phyloP scores from a whole-genome alignment of 2,113 vertebrate genomes.

The Poecile atricapillus region DNA sequence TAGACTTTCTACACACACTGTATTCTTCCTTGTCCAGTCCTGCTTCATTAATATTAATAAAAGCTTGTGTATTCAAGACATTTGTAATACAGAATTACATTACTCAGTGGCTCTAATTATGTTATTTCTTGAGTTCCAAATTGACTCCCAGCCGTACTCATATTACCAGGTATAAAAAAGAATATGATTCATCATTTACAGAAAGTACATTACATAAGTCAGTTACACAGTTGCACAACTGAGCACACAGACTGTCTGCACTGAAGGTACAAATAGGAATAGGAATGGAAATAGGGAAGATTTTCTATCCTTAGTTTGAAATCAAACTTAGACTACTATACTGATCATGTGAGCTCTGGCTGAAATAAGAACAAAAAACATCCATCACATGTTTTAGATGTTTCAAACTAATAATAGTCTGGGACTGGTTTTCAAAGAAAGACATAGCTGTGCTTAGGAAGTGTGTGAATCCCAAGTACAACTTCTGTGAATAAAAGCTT shows the following conservation, averaged over 20 bases:
- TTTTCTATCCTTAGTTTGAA: constrained; percentile 68
- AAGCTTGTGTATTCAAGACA: not conserved
- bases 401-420: constrained; percentile 71
- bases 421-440: constrained; percentile 51
- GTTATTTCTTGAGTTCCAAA: constrained; percentile 65
- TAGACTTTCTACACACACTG: not conserved
- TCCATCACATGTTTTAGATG: constrained; percentile 59
- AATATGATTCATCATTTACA: constrained; percentile 75
- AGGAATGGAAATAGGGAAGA: constrained; percentile 61
- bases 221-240: constrained; percentile 50
- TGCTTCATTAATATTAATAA: constrained; percentile 31
- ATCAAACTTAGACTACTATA: constrained; percentile 67
- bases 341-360: constrained; percentile 39
- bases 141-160: constrained; percentile 56
- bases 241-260: constrained; percentile 48
- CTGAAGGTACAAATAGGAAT: constrained; percentile 65
- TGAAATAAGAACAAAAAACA: constrained; percentile 54
- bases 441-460: constrained; percentile 43
- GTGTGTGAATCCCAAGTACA: constrained; percentile 44
- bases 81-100: constrained; percentile 52
- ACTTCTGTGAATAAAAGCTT: constrained; percentile 45
- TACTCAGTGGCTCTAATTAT: constrained; percentile 65
- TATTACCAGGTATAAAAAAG: constrained; percentile 71
- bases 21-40: not conserved
- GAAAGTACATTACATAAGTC: constrained; percentile 69